A percentile compares a stretch with the other conserved stretches of the same genome.
Conservation (phyloP, 2,888 invertebrate genomes). For the Caenorhabditis panamensis region DNA sequence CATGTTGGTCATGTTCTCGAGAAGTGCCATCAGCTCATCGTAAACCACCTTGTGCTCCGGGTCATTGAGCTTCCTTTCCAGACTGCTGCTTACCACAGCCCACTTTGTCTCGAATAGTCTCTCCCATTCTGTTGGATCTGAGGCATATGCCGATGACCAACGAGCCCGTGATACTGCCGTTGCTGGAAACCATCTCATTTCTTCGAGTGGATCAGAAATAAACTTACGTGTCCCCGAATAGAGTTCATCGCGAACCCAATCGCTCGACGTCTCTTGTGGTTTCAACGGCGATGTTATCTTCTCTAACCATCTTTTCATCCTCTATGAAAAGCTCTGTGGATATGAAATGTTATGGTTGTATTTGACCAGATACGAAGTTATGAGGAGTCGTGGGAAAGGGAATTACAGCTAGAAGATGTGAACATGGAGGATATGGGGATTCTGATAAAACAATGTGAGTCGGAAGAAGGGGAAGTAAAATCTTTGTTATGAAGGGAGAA, state of each 20-base stretch:
- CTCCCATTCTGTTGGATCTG: constrained; percentile 79
- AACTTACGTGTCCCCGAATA: constrained; percentile 48
- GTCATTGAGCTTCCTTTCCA: constrained; percentile 64
- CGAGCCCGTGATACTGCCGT: constrained; percentile 39
- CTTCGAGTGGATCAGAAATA: too few relatives aligned
- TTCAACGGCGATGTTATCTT: constrained; percentile 52
- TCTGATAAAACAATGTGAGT: too few relatives aligned
- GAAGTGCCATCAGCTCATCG: constrained; percentile 68
- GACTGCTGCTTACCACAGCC: constrained; percentile 47
- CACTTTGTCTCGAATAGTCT: constrained; percentile 71
- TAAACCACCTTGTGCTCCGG: constrained; percentile 66
- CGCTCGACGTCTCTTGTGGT: constrained; percentile 43
- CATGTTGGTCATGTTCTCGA: constrained; percentile 70
- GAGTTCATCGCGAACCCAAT: constrained; percentile 51
- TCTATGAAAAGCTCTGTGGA: not conserved
- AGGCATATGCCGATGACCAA: constrained; percentile 75
- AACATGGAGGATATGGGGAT: too few relatives aligned
- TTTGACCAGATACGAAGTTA: too few relatives aligned
- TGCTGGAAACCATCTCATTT: constrained; percentile 39
- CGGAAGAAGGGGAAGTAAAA: too few relatives aligned
- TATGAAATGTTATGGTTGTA: too few relatives aligned
- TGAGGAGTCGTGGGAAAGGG: too few relatives aligned
- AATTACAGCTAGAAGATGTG: too few relatives aligned
- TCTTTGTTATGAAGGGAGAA: too few relatives aligned
- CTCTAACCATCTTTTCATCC: constrained; percentile 54